phyloP scores from a whole-genome alignment of 2,888 invertebrate genomes.

The Andrena hattorfiana region DNA sequence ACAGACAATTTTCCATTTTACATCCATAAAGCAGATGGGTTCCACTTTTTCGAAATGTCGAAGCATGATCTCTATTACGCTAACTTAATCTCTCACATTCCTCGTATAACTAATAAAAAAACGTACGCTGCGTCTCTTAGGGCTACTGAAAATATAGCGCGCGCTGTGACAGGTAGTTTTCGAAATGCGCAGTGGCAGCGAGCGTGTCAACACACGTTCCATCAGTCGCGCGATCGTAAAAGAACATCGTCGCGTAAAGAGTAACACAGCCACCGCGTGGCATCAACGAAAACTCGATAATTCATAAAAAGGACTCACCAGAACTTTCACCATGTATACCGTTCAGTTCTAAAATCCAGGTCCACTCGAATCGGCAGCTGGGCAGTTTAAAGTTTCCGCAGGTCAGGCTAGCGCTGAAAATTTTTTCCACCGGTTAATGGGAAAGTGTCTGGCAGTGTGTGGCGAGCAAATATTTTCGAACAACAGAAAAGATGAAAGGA shows the following conservation, averaged over 20 bases:
- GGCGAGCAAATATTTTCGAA: conserved; percentile 53
- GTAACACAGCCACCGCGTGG: neutral
- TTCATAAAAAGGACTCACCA: conserved; percentile 36
- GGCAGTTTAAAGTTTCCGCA: conserved; percentile 44
- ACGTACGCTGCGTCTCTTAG: too few relatives aligned
- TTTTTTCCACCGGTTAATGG: conserved; percentile 44
- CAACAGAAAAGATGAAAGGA: conserved; percentile 37
- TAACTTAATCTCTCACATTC: too few relatives aligned
- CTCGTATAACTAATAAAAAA: too few relatives aligned
- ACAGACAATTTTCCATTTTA: too few relatives aligned
- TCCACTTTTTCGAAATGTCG: too few relatives aligned
- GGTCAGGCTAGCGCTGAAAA: conserved; percentile 37
- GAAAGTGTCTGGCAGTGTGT: conserved; percentile 42
- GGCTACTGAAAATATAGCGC: too few relatives aligned
- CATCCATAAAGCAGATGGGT: too few relatives aligned
- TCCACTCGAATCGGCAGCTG: conserved; percentile 41
- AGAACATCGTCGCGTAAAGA: neutral
- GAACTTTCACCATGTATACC: conserved; percentile 60
- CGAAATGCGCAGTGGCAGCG: too few relatives aligned
- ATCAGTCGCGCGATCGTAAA: neutral
- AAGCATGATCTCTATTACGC: too few relatives aligned
- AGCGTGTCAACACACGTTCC: too few relatives aligned
- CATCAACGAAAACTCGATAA: neutral
- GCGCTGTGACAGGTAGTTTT: too few relatives aligned
- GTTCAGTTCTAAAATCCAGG: conserved; percentile 49